Evolutionary conservation across 2,888 invertebrate genomes (phyloP).

Genomic region (Coenonympha arcania): DNA sequence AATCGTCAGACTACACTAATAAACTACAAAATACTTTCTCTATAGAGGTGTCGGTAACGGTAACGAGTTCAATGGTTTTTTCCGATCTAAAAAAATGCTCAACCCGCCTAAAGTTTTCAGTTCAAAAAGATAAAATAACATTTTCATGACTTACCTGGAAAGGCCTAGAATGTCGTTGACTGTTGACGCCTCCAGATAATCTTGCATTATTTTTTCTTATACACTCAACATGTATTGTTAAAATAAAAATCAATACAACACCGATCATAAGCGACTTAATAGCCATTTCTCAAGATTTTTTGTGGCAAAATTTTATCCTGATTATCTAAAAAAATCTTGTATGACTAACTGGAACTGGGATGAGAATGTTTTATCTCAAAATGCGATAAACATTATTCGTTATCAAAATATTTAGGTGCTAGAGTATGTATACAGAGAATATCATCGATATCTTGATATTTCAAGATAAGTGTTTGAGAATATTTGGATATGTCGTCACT

Average conservation of each 20-base stretch:
- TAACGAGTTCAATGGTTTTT: no score
- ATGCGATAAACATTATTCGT: conserved; percentile 24
- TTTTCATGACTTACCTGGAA: conserved; percentile 49
- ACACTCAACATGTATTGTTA: conserved; percentile 33
- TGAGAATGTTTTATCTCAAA: conserved; percentile 31
- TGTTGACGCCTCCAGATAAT: conserved; percentile 45
- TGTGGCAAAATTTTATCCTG: background rate
- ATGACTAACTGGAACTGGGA: conserved; percentile 20
- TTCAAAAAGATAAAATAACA: no score
- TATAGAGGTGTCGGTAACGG: no score
- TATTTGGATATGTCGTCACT: background rate
- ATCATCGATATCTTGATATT: conserved; percentile 28
- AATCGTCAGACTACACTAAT: no score
- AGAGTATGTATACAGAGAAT: no score
- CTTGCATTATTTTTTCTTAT: conserved; percentile 32
- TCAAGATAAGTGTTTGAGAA: conserved; percentile 7
- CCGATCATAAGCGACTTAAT: conserved; percentile 7
- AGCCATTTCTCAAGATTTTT: conserved; percentile 36
- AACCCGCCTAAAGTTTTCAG: no score
- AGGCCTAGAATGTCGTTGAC: conserved; percentile 50
- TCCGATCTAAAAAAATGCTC: background rate
- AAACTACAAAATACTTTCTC: no score
- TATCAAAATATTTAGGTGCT: no score
- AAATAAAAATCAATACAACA: conserved; percentile 31
- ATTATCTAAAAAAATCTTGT: background rate